phyloP scores from a whole-genome alignment of 2,888 invertebrate species.

The Malthinus flaveolus region DNA sequence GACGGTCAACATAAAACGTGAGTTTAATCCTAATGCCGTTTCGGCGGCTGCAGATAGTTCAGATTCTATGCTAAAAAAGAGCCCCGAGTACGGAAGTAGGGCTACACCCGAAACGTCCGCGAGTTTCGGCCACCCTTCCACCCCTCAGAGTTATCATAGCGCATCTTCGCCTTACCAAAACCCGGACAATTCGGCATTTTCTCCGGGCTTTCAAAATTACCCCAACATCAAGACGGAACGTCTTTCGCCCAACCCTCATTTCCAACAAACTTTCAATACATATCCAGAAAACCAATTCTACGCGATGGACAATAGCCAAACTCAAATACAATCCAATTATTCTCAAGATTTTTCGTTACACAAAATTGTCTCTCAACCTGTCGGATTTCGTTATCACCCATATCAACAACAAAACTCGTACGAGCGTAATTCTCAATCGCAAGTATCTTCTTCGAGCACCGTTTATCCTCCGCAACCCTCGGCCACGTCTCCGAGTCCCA shows the following conservation, averaged over 20 bases:
- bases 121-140: conserved; percentile 65
- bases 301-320: conserved; percentile 37
- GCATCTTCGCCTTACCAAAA: conserved; percentile 70
- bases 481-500: conserved; percentile 67
- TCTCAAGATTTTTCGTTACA: conserved; percentile 47
- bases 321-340: conserved; percentile 46
- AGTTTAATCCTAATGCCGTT: conserved; percentile 59
- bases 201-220: conserved; percentile 53
- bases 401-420: conserved; percentile 52
- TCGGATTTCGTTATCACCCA: conserved; percentile 51
- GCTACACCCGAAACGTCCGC: conserved; percentile 62
- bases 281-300: conserved; percentile 45
- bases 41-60: conserved; percentile 77
- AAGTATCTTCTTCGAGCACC: conserved; percentile 56
- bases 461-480: conserved; percentile 68
- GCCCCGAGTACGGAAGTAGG: conserved; percentile 59
- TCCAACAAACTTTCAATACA: conserved; percentile 37
- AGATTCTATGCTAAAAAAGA: conserved; percentile 67
- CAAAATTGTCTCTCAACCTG: conserved; percentile 41
- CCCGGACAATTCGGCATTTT: conserved; percentile 60
- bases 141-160: conserved; percentile 68
- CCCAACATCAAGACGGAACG: conserved; percentile 52
- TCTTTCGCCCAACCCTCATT: conserved; percentile 54
- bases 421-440: conserved; percentile 37
- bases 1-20: conserved; percentile 57